A percentile compares a stretch with the other conserved stretches of the same genome.
Evolutionary conservation across 2,113 vertebrate genomes (phyloP).

Genomic region (Henicopernis longicauda): DNA sequence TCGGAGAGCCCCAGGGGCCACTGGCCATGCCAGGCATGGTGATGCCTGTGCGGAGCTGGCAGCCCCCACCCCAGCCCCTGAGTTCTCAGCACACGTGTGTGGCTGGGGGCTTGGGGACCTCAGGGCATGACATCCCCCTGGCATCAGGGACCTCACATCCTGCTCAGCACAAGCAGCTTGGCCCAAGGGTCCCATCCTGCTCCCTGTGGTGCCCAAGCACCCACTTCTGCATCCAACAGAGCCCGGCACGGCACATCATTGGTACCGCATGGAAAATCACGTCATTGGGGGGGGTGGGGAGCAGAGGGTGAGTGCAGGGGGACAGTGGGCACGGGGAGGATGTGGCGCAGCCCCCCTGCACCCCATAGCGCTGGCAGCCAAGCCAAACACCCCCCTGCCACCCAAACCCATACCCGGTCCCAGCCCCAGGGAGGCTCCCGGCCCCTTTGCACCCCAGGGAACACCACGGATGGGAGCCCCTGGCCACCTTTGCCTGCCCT

Average conservation of each 20-base stretch:
- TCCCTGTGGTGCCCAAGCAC: neutral
- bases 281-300: fast-evolving
- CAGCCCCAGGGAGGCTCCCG: neutral
- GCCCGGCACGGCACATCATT: neutral
- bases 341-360: neutral
- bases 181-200: neutral
- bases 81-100: neutral
- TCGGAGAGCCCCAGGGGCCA: neutral
- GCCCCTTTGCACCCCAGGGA: neutral
- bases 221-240: neutral
- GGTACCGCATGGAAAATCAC: fast-evolving
- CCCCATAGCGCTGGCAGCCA: neutral
- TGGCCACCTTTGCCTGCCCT: neutral
- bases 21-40: neutral
- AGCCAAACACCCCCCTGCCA: neutral
- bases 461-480: fast-evolving
- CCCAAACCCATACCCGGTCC: neutral
- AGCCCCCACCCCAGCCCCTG: neutral
- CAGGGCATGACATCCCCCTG: neutral
- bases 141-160: neutral
- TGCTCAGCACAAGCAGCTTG: neutral
- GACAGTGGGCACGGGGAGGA: neutral
- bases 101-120: neutral
- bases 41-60: neutral
- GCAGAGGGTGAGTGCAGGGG: neutral